phyloP scores from a whole-genome alignment of 2,888 invertebrate genomes.

The Panorpa germanica region DNA sequence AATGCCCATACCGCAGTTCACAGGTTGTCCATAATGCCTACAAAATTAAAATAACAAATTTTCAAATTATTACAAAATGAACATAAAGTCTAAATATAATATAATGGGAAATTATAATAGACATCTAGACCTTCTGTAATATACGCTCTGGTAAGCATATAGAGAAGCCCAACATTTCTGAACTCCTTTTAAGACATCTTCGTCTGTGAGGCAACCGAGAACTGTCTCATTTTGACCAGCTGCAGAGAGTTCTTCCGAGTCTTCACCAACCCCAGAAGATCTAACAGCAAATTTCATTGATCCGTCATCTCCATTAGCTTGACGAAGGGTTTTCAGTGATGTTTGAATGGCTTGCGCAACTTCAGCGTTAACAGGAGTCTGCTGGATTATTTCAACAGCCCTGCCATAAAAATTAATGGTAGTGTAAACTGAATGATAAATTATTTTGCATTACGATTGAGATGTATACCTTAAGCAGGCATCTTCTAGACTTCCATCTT shows the following conservation, averaged over 20 bases:
- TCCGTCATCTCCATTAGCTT: slow-evolving; percentile 18
- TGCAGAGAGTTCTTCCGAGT: slow-evolving; percentile 57
- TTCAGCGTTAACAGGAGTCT: slow-evolving; percentile 22
- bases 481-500: slow-evolving; percentile 26
- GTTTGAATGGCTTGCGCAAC: slow-evolving; percentile 20
- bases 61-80: slow-evolving; percentile 1
- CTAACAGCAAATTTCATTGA: slow-evolving; percentile 39
- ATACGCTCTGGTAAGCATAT: slow-evolving; percentile 54
- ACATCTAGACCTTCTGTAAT: slow-evolving; percentile 44
- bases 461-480: slow-evolving; percentile 27
- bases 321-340: slow-evolving; percentile 20
- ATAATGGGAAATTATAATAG: background rate
- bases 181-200: slow-evolving; percentile 35
- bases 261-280: slow-evolving; percentile 59
- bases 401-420: slow-evolving; percentile 19
- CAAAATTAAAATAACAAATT: slow-evolving; percentile 12
- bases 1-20: slow-evolving; percentile 53
- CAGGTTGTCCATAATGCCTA: slow-evolving; percentile 54
- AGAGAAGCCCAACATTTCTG: slow-evolving; percentile 69
- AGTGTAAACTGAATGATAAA: slow-evolving; percentile 5
- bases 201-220: slow-evolving; percentile 38
- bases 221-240: slow-evolving; percentile 73
- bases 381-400: slow-evolving; percentile 24
- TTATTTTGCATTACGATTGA: slow-evolving; percentile 7
- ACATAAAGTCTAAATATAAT: background rate